Evolutionary conservation across 2,113 vertebrate genomes (phyloP), one percentile per base, ranked within the genome.

Genomic region (Onychostoma macrolepis): DNA sequence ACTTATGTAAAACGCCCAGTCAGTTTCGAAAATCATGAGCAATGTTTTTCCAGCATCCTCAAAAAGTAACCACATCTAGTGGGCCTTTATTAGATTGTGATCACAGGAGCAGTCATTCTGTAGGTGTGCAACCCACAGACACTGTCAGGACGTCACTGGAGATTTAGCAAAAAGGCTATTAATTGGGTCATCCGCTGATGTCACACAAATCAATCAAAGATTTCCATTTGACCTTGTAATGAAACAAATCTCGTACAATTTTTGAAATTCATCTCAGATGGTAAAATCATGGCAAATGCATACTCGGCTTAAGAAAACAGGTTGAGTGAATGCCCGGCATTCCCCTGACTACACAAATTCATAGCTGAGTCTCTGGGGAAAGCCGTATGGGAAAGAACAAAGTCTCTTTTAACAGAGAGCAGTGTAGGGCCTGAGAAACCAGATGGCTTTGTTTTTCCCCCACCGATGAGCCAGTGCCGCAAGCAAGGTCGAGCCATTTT

Each of bases 371-470:
- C 86, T 87, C 86, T 75, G 43, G 84, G 65, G 84, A 75, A 58
- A 9, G 19, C n/a, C 19, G 45, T 38, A 84, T 90, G 89, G 87
- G 80, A 90, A 88, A 69, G 88, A 91, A 86, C 91, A 90, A 90
- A 53, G 89, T 69, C 91, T 87, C 92, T 91, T 93, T 94, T 85
- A 88, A 91, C 61, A 84, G 53, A 84, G 92, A 94, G 94, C 94
- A 93, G 93, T 74, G 17, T 17, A 89, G 95, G 95, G 94, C 94
- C 94, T 96, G 94, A 96, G 95, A 96, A 96, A 95, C 93, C 95
- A 96, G 95, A 96, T 96, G 95, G 94, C 92, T 96, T 94, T 94
- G 94, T 91, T 88, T 87, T 88, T 84, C 67, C 87, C 15, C 83
- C 84, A 86, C 76, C 11, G 88, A 86, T 87, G 81, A 89, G 86